Conservation (phyloP, 2,113 vertebrate species). For the Leuciscus idus region DNA sequence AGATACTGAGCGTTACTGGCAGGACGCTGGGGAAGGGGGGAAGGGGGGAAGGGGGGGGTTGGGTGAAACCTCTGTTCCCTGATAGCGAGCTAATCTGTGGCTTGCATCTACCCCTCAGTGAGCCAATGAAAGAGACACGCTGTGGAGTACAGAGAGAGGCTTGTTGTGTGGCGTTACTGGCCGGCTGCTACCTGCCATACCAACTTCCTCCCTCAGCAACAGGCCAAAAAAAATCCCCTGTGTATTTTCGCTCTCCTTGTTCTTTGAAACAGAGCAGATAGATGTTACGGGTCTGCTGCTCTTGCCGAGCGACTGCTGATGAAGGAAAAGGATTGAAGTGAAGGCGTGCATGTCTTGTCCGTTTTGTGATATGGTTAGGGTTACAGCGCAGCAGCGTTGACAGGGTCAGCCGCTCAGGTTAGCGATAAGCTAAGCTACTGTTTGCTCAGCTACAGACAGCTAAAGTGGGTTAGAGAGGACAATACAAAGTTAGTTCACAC, state of each 20-base stretch:
- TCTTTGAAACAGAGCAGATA: constrained; percentile 59
- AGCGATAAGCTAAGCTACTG: constrained; percentile 16
- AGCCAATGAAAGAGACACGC: constrained; percentile 44
- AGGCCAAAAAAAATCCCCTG: constrained; percentile 47
- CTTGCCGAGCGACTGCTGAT: constrained; percentile 45
- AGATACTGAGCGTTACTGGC: constrained; percentile 64
- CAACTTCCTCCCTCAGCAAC: constrained; percentile 65
- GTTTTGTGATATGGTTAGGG: constrained; percentile 29
- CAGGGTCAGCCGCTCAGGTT: constrained; percentile 61
- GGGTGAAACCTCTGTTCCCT: constrained; percentile 8
- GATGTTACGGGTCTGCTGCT: constrained; percentile 43
- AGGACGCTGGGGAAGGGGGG: constrained; percentile 5
- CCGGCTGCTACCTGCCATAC: constrained; percentile 58
- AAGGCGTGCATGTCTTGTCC: constrained; percentile 12
- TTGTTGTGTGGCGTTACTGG: constrained; percentile 65
- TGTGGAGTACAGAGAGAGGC: constrained; percentile 65
- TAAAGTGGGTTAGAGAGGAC: background rate
- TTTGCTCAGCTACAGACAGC: background rate
- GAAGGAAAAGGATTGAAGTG: constrained; percentile 59
- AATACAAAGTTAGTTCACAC: background rate
- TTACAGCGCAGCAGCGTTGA: constrained; percentile 51
- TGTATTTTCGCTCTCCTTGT: constrained; percentile 46
- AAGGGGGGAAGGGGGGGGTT: too few species aligned
- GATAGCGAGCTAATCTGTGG: constrained; percentile 50
- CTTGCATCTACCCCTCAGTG: constrained; percentile 36